phyloP scores from a whole-genome alignment of 2,113 vertebrate species.

The Erythrolamprus reginae region DNA sequence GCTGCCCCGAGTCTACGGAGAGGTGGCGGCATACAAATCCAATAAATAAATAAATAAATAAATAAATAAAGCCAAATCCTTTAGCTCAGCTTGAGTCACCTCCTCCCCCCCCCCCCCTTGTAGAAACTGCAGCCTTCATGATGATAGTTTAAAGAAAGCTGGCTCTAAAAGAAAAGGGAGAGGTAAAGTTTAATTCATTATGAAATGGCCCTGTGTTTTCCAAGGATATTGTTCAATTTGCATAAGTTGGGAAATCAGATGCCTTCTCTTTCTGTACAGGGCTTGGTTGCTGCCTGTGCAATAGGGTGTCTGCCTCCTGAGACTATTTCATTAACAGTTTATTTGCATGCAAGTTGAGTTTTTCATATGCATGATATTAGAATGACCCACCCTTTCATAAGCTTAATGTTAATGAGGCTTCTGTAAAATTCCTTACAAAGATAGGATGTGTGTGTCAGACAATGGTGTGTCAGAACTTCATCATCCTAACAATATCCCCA shows the following conservation, averaged over 20 bases:
- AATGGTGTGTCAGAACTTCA: constrained; percentile 35
- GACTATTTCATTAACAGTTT: constrained; percentile 53
- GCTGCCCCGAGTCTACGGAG: too few species aligned
- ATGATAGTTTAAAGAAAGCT: neutral
- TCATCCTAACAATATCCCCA: constrained; percentile 50
- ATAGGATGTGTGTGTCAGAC: neutral
- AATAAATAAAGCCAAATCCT: neutral
- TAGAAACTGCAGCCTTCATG: neutral
- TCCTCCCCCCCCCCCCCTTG: neutral
- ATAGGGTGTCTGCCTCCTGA: constrained; percentile 59
- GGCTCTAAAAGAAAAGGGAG: neutral
- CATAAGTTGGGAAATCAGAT: constrained; percentile 49
- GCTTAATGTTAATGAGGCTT: constrained; percentile 56
- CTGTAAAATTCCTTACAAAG: constrained; percentile 46
- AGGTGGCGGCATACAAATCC: too few species aligned
- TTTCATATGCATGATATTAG: constrained; percentile 45
- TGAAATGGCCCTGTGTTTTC: neutral
- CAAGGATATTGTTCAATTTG: neutral
- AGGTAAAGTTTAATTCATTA: neutral
- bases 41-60: too few species aligned
- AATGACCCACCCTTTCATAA: constrained; percentile 61
- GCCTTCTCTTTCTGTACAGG: constrained; percentile 30
- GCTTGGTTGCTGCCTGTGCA: constrained; percentile 47
- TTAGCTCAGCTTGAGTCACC: neutral
- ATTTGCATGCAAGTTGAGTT: constrained; percentile 54